Percentiles rank a stretch among this genome's conserved stretches.
phyloP scores from a whole-genome alignment of 2,113 vertebrate genomes.

The Cranoglanis bouderius region DNA sequence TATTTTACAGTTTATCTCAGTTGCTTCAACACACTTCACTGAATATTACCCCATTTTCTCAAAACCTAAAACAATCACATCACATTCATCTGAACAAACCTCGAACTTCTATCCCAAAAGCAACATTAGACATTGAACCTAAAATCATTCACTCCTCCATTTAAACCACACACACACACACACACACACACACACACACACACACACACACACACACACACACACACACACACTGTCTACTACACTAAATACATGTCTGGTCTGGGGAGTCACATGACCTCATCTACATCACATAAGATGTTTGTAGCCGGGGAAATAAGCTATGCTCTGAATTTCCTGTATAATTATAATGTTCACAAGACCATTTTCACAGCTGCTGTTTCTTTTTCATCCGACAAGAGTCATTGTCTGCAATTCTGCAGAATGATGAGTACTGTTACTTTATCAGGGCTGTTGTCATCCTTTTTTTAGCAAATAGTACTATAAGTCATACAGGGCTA shows the following conservation, averaged over 20 bases:
- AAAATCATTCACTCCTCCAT: not conserved
- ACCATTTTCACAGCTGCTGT: not conserved
- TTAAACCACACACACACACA: not conserved
- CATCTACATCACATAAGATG: not conserved
- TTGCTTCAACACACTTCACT: not conserved
- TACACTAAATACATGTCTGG: not conserved
- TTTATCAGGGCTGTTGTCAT: not conserved
- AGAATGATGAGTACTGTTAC: not conserved
- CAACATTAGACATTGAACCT: not conserved
- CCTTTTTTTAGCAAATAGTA: not conserved
- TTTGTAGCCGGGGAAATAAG: not conserved
- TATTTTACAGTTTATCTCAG: not conserved
- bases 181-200: no score
- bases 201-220: no score
- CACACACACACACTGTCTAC: not conserved
- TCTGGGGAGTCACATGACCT: not conserved
- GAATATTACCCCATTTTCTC: not conserved
- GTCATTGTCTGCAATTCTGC: not conserved
- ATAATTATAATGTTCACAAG: not conserved
- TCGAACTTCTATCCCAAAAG: not conserved
- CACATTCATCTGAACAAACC: not conserved
- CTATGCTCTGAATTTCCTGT: not conserved
- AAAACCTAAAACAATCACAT: not conserved
- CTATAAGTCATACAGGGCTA: not conserved
- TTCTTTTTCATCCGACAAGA: not conserved